These are phyloP conservation scores for Rhadinocentrus ornatus DNA, from an alignment of 2,797 vertebrate genomes.

Conservation along the genomic window DNA sequence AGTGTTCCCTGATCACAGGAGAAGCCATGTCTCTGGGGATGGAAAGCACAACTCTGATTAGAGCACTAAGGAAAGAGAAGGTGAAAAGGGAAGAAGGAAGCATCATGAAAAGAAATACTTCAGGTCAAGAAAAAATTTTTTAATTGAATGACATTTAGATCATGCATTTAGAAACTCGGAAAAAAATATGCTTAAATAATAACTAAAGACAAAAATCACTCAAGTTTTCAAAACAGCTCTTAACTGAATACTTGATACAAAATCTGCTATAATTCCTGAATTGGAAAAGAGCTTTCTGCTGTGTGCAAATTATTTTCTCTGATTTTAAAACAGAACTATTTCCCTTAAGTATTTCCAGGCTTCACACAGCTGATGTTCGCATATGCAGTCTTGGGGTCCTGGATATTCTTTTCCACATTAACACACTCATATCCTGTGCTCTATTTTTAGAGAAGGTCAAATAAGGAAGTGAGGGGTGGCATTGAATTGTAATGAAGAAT, in stretches of 20 bases:
- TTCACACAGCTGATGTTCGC: constrained; percentile 12
- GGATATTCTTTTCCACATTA: constrained; percentile 33
- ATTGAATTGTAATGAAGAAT: constrained; percentile 52
- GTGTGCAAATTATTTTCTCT: constrained; percentile 2
- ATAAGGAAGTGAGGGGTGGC: constrained; percentile 42
- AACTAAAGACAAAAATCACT: not conserved
- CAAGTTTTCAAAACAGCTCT: not conserved
- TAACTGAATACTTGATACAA: not conserved
- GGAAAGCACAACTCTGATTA: constrained; percentile 22
- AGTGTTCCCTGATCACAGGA: constrained; percentile 64
- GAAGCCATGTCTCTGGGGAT: constrained; percentile 50
- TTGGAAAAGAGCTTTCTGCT: not conserved
- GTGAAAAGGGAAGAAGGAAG: not conserved
- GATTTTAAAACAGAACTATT: constrained; percentile 22
- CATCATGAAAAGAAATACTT: constrained; percentile 1
- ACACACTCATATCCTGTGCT: constrained; percentile 38
- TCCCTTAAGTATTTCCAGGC: constrained; percentile 20
- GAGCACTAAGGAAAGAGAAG: constrained; percentile 18
- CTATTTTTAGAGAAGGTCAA: constrained; percentile 65
- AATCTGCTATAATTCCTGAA: not conserved
- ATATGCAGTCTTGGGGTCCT: not conserved
- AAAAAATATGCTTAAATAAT: not conserved
- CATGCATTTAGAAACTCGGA: not conserved
- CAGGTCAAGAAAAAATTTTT: not conserved
- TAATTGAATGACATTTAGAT: not conserved